Base-by-base conservation (phyloP, 2,797 vertebrate genomes). In the Glyptemys insculpta region DNA sequence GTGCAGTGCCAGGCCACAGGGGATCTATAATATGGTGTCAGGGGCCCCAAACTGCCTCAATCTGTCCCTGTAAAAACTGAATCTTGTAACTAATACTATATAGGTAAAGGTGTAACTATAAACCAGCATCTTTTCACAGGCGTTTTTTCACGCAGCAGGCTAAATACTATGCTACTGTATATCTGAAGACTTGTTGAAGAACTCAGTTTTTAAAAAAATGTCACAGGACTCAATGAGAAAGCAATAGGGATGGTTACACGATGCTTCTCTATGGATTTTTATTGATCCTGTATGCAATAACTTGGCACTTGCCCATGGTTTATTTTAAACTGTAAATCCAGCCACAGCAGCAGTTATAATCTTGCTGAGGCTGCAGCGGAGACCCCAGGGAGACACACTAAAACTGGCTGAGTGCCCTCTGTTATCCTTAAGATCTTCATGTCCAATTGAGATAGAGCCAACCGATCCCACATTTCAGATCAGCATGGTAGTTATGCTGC, bases 321-420 rank as follows among this genome's bases (percentile, higher is more conserved):
- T 92, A 92, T 89, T 92, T 92, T 94, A 72, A 94, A 92, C 83
- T 86, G 79, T 83, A 94, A 86, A 83, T 50, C 76, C 83, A 88
- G 88, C 41, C 89, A 80, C 90, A 87, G 68, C 86, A 72, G 31
- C 78, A 68, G 88, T 25, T 62, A 84, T 76, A 80, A 88, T 79
- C 91, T 84, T 78, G 59, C 81, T 87, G 88, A n/a, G 41, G 80
- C 89, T 62, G 29, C 86, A 92, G 34, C 54, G 41, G 57, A 65
- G 76, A 94, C 53, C 59, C 62, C 34, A 74, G 23, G 82, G 72
- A 88, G 86, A 72, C 12, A 4, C 19, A 49, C 8, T 29, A 14
- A 59, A 79, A 56, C 23, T 29, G 91, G 62, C 79, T 89, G 65
- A 21, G 31, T 41, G 23, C 49, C 27, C 47, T 81, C 41, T 83